phyloP scores from a whole-genome alignment of 2,797 vertebrate species.

The Microcaecilia unicolor region DNA sequence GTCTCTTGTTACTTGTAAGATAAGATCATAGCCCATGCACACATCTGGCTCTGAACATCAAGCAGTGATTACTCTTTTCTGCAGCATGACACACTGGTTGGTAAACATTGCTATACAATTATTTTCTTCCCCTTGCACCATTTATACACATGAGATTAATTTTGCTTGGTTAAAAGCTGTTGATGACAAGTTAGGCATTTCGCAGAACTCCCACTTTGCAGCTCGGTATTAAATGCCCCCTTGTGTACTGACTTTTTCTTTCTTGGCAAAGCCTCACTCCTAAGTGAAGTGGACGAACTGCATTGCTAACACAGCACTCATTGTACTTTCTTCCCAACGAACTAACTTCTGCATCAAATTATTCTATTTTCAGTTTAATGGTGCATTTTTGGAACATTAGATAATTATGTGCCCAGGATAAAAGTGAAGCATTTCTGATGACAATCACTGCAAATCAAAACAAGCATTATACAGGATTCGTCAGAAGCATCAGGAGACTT shows the following conservation, averaged over 20 bases:
- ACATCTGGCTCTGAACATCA: no score
- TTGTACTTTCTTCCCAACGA: conserved; percentile 7
- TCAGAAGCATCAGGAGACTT: no score
- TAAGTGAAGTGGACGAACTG: conserved; percentile 18
- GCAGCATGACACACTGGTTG: no score
- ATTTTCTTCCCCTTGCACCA: neutral
- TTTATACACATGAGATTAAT: conserved; percentile 6
- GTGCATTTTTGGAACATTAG: neutral
- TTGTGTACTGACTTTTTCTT: conserved; percentile 15
- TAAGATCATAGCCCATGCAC: no score
- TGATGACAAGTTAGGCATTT: neutral
- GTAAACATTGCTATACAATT: no score
- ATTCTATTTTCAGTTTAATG: conserved; percentile 3
- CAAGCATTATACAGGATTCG: no score
- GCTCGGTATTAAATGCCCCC: conserved; percentile 8
- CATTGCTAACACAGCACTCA: conserved; percentile 13
- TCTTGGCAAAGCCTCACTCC: no score
- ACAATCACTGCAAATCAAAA: no score
- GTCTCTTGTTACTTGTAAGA: no score
- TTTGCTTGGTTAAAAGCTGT: conserved; percentile 10
- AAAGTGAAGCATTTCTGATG: neutral
- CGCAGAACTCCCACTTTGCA: conserved; percentile 28
- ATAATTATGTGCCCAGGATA: neutral
- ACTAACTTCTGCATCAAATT: conserved; percentile 2
- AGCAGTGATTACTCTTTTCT: no score